phyloP scores from a whole-genome alignment of 2,797 vertebrate species.

The Tragelaphus eurycerus region DNA sequence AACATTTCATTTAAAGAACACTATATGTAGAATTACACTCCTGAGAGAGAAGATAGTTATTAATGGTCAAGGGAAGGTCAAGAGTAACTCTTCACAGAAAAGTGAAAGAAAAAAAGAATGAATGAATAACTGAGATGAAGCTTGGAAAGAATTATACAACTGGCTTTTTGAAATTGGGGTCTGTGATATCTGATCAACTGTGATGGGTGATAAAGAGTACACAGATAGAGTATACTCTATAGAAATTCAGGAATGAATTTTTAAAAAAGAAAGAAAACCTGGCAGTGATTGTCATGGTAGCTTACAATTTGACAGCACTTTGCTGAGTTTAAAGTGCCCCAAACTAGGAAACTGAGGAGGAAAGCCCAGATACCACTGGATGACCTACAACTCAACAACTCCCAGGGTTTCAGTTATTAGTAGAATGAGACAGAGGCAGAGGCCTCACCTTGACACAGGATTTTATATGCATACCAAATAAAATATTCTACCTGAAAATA shows the following conservation, averaged over 20 bases:
- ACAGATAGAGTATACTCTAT: neutral
- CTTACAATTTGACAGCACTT: neutral
- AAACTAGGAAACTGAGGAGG: neutral
- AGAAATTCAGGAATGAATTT: neutral
- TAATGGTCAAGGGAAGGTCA: neutral
- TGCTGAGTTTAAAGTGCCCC: neutral
- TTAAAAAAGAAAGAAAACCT: too few species aligned
- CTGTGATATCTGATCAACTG: neutral
- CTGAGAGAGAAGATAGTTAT: neutral
- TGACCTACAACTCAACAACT: neutral
- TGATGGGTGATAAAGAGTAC: neutral
- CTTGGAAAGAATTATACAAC: neutral
- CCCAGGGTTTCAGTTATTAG: neutral
- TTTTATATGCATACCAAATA: neutral
- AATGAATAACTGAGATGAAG: neutral
- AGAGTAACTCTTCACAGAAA: neutral
- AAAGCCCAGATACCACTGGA: neutral
- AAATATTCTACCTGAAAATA: neutral
- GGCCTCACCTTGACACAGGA: rapidly evolving
- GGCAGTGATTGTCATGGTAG: neutral
- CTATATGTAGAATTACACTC: neutral
- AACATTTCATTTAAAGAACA: neutral
- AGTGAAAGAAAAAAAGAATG: neutral
- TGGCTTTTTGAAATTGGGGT: neutral
- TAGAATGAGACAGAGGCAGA: neutral